These are phyloP conservation scores for Chromoteleia sp. DNA, from an alignment of 2,888 invertebrate species.

Conservation along the genomic window DNA sequence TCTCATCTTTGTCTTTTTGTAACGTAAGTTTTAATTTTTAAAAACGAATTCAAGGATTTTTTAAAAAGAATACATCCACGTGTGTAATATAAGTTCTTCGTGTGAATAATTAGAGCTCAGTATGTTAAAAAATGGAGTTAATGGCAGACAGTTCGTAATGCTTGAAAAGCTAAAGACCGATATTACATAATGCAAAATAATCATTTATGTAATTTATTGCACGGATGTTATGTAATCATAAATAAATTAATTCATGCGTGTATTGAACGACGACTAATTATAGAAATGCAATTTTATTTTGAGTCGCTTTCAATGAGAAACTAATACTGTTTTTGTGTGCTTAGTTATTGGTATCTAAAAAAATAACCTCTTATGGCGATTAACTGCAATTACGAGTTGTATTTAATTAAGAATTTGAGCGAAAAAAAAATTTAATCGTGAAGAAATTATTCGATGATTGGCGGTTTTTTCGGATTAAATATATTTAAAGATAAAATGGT, in stretches of 20 bases:
- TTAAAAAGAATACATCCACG: conserved; percentile 15
- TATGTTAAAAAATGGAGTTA: conserved; percentile 32
- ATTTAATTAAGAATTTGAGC: conserved; percentile 18
- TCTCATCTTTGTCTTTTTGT: no score
- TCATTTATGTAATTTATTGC: conserved; percentile 42
- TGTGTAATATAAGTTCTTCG: conserved; percentile 9
- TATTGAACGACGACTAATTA: conserved; percentile 30
- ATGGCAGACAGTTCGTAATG: conserved; percentile 29
- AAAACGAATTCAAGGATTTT: conserved; percentile 7
- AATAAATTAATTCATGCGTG: conserved; percentile 41
- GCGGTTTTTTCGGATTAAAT: neutral
- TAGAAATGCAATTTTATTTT: conserved; percentile 36
- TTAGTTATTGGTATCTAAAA: conserved; percentile 9
- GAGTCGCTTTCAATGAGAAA: conserved; percentile 5
- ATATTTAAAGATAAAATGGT: no score
- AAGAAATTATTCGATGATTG: conserved; percentile 6
- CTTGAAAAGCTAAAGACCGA: conserved; percentile 56
- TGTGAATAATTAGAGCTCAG: conserved; percentile 55
- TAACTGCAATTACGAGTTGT: conserved; percentile 34
- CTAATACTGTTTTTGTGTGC: conserved; percentile 13
- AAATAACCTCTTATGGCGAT: conserved; percentile 22
- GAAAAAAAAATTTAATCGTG: conserved; percentile 12
- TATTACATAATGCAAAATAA: conserved; percentile 46
- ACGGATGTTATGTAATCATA: conserved; percentile 45
- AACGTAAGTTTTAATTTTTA: neutral